These are phyloP conservation scores for Calliphora vicina DNA, from an alignment of 1,140 invertebrate species.

Conservation along the genomic window DNA sequence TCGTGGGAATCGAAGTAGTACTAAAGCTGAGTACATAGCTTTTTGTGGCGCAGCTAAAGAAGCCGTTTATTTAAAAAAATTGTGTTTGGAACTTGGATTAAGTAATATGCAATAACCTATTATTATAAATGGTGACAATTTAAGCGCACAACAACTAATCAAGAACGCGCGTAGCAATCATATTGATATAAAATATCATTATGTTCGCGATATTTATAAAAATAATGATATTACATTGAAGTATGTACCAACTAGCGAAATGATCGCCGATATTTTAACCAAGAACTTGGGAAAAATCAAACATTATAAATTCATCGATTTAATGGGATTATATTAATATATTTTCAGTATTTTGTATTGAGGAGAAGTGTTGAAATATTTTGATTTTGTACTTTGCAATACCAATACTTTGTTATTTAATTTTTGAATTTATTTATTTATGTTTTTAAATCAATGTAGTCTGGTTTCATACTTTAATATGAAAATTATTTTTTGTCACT, in stretches of 20 bases:
- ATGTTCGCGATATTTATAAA: not conserved
- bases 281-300: slow-evolving; percentile 8
- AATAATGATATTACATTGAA: not conserved
- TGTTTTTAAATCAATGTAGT: too few species aligned
- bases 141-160: not conserved
- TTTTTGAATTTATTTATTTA: too few species aligned
- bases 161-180: not conserved
- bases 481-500: too few species aligned
- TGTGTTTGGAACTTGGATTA: slow-evolving; percentile 37
- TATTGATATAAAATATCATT: not conserved
- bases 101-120: not conserved
- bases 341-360: not conserved
- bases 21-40: slow-evolving; percentile 29
- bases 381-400: not conserved
- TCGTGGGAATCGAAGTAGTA: slow-evolving; percentile 27
- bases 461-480: too few species aligned
- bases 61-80: slow-evolving; percentile 27
- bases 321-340: not conserved
- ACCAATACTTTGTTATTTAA: too few species aligned
- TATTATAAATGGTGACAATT: not conserved
- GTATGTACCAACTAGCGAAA: slow-evolving; percentile 8
- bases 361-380: not conserved
- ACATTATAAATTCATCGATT: not conserved
- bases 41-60: slow-evolving; percentile 19
- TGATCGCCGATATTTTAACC: slow-evolving; percentile 17